Base-by-base conservation (phyloP, 2,888 invertebrate species). In the Leuctra nigra region DNA sequence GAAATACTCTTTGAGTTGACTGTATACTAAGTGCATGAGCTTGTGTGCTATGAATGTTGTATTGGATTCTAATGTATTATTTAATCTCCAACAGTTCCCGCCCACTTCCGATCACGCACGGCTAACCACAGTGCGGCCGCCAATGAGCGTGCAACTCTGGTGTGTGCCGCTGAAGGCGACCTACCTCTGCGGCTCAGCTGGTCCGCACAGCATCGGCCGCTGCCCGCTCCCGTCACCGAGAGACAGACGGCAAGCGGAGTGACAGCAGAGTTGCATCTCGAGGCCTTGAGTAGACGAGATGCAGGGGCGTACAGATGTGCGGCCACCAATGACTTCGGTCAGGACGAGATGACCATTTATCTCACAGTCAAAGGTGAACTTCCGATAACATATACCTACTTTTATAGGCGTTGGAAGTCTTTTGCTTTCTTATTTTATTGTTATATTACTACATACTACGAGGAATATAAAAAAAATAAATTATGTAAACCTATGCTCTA, bases 271-370 rank as follows among this genome's bases (percentile, higher is more conserved):
- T 62, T 70, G 1, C 66, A 64, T 56, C 61, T 70, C 9, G 60
- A 63, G 20, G 62, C 63, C 11, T 59, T 68, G n/a, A 62, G 63
- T 4, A 60, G 67, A 6, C 56, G 62, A 20, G 68, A 70, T 53
- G 66, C 67, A 4, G 69, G 69, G 7, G 61, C 70, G 29, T 75
- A 75, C 64, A 72, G 71, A 20, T 77, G 77, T 63, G 69, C 67
- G 52, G 75, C 75, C 7, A 70, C 70, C 58, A 77, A 77, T 64
- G 69, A 71, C 35, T 77, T 70, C 63, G 77, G 77, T 4, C 69
- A 73, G 57, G 76, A 74, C 60, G 69, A 70, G 25, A 68, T 74
- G 64, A 69, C 70, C 39, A 71, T 75, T 56, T 68, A 73, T 59
- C 68, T 77, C 23, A 66, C 71, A n/a, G 73, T 77, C 23, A 70